A percentile compares a stretch with the other conserved stretches of the same genome.
Conservation (phyloP, 2,888 invertebrate genomes). For the Melanostoma scalare region DNA sequence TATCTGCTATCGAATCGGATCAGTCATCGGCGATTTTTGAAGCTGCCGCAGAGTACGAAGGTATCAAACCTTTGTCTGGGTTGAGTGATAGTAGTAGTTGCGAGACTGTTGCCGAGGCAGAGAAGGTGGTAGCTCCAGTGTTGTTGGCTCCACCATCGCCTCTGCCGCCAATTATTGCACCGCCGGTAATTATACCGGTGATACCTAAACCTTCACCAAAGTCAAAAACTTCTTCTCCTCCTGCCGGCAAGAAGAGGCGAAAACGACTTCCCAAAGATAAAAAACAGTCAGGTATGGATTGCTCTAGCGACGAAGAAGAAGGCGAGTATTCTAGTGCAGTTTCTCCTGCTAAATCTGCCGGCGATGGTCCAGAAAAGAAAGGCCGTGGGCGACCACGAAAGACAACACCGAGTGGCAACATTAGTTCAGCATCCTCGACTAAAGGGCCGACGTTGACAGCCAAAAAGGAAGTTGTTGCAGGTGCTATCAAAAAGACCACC, state of each 20-base stretch:
- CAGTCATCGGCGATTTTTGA: conserved; percentile 71
- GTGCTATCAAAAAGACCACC: conserved; percentile 76
- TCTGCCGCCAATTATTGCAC: conserved; percentile 45
- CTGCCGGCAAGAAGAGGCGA: conserved; percentile 54
- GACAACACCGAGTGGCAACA: conserved; percentile 77
- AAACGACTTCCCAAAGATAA: conserved; percentile 68
- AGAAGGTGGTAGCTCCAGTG: conserved; percentile 31
- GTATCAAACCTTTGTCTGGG: conserved; percentile 74
- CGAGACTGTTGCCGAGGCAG: conserved; percentile 70
- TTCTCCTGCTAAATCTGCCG: conserved; percentile 62
- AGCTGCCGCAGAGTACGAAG: conserved; percentile 71
- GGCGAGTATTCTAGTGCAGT: conserved; percentile 67
- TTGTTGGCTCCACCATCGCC: conserved; percentile 50
- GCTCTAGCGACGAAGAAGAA: conserved; percentile 79
- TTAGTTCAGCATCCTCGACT: conserved; percentile 77
- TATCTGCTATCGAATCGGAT: conserved; percentile 74
- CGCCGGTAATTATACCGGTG: conserved; percentile 57
- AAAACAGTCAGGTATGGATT: conserved; percentile 66
- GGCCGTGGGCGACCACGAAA: conserved; percentile 83
- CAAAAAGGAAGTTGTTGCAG: conserved; percentile 77
- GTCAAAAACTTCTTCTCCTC: conserved; percentile 55
- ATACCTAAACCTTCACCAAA: conserved; percentile 64
- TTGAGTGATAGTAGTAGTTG: conserved; percentile 78
- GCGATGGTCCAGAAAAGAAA: conserved; percentile 77
- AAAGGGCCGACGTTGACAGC: conserved; percentile 80